Percentiles rank a stretch among this genome's conserved stretches.
Evolutionary conservation across 2,888 invertebrate genomes (phyloP).

Genomic region (Nasonovia ribisnigri): DNA sequence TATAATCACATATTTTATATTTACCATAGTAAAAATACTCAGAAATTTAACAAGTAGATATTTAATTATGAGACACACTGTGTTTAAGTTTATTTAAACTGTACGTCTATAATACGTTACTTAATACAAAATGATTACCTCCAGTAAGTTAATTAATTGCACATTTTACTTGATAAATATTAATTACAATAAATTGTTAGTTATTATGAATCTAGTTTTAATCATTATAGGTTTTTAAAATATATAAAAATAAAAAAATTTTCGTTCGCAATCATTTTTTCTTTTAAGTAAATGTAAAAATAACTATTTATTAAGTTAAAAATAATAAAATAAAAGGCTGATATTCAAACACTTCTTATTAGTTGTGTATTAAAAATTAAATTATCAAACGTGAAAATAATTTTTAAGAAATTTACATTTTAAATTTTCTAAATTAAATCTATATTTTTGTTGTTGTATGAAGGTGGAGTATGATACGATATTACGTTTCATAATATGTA

Average conservation of each 20-base stretch:
- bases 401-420: neutral
- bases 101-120: neutral
- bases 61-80: neutral
- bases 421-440: neutral
- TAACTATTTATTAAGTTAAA: neutral
- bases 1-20: neutral
- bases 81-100: neutral
- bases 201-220: neutral
- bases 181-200: neutral
- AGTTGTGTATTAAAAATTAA: neutral
- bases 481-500: neutral
- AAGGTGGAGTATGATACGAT: fast-evolving
- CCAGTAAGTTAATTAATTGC: neutral
- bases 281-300: neutral
- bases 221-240: neutral
- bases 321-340: neutral
- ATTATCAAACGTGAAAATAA: neutral
- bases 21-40: neutral
- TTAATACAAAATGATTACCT: neutral
- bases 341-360: neutral
- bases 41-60: neutral
- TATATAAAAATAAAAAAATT: no score
- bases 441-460: neutral
- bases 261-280: no score
- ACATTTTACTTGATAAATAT: neutral